Percentiles rank a stretch among this genome's conserved stretches.
Conservation (phyloP, 1,140 invertebrate genomes). For the Neoseiulus cucumeris region DNA sequence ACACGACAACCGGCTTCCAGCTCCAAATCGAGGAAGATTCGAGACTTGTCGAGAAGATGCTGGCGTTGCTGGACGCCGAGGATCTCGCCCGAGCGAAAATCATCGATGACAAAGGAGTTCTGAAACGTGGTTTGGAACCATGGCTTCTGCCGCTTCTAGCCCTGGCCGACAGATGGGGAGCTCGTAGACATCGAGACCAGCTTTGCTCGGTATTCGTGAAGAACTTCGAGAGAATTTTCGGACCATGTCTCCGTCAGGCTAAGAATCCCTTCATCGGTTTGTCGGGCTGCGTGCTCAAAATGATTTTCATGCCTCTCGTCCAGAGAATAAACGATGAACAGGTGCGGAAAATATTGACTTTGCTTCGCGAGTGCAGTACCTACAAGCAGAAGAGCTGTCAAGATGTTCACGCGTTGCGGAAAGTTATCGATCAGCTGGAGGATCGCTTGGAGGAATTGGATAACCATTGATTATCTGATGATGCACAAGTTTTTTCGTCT, state of each 20-base stretch:
- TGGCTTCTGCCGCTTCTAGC: background rate
- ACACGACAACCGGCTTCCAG: background rate
- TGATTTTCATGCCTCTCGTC: background rate
- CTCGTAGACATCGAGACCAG: background rate
- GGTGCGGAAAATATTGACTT: background rate
- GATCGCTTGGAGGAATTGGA: background rate
- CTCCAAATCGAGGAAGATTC: background rate
- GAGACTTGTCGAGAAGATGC: background rate
- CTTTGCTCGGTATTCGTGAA: background rate
- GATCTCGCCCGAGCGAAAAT: background rate
- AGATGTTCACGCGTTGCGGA: background rate
- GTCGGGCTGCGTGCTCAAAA: background rate
- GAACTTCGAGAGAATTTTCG: background rate
- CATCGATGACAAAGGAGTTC: background rate
- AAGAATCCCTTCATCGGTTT: background rate
- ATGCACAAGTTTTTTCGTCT: background rate
- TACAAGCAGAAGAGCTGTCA: background rate
- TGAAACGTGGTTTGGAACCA: background rate
- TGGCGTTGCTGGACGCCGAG: background rate
- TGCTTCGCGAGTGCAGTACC: background rate
- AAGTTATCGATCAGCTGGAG: background rate
- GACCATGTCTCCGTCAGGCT: background rate
- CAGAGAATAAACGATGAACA: background rate
- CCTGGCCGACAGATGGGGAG: background rate
- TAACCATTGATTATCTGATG: background rate